Conservation (phyloP, 2,888 invertebrate genomes). For the Thymelicus lineola region DNA sequence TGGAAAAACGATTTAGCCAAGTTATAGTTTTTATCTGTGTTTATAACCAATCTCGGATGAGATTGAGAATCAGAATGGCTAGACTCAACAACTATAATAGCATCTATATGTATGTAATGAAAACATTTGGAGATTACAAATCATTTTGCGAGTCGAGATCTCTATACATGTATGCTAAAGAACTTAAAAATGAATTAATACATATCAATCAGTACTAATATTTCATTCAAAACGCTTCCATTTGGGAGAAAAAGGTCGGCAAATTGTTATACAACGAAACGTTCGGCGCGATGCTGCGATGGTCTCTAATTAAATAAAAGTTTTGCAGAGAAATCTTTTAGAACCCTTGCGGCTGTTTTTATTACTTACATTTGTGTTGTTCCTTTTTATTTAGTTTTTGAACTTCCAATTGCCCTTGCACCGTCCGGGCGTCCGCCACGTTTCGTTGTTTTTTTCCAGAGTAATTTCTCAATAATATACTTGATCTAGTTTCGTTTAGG, state of each 20-base stretch:
- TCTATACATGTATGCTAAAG: no score
- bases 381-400: not conserved
- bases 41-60: conserved; percentile 11
- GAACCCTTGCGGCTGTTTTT: not conserved
- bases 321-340: conserved; percentile 1
- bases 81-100: not conserved
- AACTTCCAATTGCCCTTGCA: not conserved
- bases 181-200: no score
- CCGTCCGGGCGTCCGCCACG: not conserved
- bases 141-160: no score
- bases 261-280: not conserved
- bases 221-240: no score
- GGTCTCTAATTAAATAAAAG: conserved; percentile 1
- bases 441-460: not conserved
- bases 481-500: conserved; percentile 42
- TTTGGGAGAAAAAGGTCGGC: no score
- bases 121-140: no score
- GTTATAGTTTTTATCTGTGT: conserved; percentile 2
- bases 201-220: no score
- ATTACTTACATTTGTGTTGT: not conserved
- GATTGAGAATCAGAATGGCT: not conserved
- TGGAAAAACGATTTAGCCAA: conserved; percentile 1
- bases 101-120: no score
- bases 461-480: not conserved
- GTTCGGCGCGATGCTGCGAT: not conserved